Evolutionary conservation across 1,140 invertebrate genomes (phyloP).

Genomic region (Archivesica marissinica): DNA sequence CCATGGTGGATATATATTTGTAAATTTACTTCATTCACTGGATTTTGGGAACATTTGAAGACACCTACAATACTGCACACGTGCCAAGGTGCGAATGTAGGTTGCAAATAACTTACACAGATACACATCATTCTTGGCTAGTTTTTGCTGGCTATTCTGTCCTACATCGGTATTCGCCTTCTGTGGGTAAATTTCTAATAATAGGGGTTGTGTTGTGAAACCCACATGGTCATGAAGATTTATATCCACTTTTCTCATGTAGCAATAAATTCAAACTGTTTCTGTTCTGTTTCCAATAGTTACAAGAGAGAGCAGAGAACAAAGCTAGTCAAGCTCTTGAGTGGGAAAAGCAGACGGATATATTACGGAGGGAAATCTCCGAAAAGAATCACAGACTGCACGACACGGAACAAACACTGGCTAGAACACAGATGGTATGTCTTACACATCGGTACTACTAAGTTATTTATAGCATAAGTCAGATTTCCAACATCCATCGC

Average conservation of each 20-base stretch:
- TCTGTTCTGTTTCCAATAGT: slow-evolving; percentile 44
- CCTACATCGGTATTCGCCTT: neutral
- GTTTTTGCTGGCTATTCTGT: neutral
- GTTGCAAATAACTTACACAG: too few species aligned
- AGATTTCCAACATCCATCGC: too few species aligned
- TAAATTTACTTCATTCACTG: too few species aligned
- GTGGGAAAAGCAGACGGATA: slow-evolving; percentile 62
- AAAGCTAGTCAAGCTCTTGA: slow-evolving; percentile 59
- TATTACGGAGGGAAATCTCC: slow-evolving; percentile 64
- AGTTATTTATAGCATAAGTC: too few species aligned
- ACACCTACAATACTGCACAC: too few species aligned
- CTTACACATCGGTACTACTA: too few species aligned
- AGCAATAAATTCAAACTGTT: too few species aligned
- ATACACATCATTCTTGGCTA: too few species aligned
- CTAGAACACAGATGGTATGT: slow-evolving; percentile 66
- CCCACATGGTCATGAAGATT: neutral
- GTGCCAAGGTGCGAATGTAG: too few species aligned
- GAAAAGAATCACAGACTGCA: slow-evolving; percentile 61
- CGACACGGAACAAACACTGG: slow-evolving; percentile 64
- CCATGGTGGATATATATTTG: too few species aligned
- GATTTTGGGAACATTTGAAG: too few species aligned
- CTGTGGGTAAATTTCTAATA: neutral
- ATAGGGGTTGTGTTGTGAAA: neutral
- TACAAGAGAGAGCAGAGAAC: slow-evolving; percentile 70
- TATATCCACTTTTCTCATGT: too few species aligned